Conservation (phyloP, 1,140 invertebrate genomes). For the Drosophila teissieri region DNA sequence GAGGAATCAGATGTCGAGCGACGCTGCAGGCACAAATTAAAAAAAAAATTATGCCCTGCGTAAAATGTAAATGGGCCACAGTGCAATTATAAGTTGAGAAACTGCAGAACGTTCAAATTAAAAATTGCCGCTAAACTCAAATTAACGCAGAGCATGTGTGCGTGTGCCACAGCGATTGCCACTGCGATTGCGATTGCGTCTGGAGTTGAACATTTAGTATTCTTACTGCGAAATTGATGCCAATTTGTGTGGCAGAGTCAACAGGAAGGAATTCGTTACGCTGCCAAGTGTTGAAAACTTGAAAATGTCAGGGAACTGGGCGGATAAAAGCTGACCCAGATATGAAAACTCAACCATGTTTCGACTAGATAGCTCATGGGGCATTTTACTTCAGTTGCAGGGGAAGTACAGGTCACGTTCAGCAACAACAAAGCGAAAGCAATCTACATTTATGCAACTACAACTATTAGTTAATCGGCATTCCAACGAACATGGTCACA, state of each 20-base stretch:
- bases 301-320: background rate
- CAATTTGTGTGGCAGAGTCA: slow-evolving; percentile 44
- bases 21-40: slow-evolving; percentile 55
- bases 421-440: slow-evolving; percentile 1
- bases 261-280: slow-evolving; percentile 43
- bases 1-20: slow-evolving; percentile 29
- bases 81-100: slow-evolving; percentile 73
- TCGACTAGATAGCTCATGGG: background rate
- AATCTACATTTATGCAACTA: slow-evolving; percentile 9
- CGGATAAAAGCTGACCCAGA: background rate
- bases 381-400: background rate
- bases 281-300: background rate
- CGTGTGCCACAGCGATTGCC: slow-evolving; percentile 6
- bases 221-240: slow-evolving; percentile 28
- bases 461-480: background rate
- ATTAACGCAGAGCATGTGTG: slow-evolving; percentile 48
- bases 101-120: slow-evolving; percentile 74
- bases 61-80: slow-evolving; percentile 76
- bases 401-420: slow-evolving; percentile 28
- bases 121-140: slow-evolving; percentile 75
- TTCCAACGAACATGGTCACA: background rate
- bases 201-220: slow-evolving; percentile 32
- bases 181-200: background rate
- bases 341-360: background rate
- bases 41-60: slow-evolving; percentile 52